These are phyloP conservation scores for Actenoides hombroni DNA, from an alignment of 2,113 vertebrate species.

Conservation along the genomic window DNA sequence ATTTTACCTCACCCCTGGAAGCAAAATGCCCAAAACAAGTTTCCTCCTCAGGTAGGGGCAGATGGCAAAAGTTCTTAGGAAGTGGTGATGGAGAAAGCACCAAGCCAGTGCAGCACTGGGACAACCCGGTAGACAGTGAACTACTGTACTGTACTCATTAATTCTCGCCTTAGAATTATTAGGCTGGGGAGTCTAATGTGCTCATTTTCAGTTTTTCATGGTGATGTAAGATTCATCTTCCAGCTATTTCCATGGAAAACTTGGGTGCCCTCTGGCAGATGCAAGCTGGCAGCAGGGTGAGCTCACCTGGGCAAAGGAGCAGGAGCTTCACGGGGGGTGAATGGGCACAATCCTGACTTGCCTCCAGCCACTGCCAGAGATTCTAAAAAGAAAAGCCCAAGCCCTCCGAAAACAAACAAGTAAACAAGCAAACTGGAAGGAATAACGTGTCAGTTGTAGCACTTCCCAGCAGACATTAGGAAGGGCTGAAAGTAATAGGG, in stretches of 20 bases:
- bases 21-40: neutral
- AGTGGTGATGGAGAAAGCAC: neutral
- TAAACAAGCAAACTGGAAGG: neutral
- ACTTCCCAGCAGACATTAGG: neutral
- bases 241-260: neutral
- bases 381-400: neutral
- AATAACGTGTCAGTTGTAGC: neutral
- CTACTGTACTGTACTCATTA: neutral
- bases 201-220: neutral
- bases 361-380: neutral
- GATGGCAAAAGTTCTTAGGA: neutral
- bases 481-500: neutral
- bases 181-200: neutral
- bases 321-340: neutral
- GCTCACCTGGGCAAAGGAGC: neutral
- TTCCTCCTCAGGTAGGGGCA: neutral
- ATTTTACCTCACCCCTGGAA: neutral
- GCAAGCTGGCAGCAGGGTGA: neutral
- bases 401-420: neutral
- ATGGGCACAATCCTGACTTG: neutral
- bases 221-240: neutral
- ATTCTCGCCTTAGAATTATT: neutral
- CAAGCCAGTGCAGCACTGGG: neutral
- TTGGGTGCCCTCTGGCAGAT: neutral
- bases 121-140: accelerated